Conservation (phyloP, 1,140 invertebrate genomes). For the Gonioctena quinquepunctata region DNA sequence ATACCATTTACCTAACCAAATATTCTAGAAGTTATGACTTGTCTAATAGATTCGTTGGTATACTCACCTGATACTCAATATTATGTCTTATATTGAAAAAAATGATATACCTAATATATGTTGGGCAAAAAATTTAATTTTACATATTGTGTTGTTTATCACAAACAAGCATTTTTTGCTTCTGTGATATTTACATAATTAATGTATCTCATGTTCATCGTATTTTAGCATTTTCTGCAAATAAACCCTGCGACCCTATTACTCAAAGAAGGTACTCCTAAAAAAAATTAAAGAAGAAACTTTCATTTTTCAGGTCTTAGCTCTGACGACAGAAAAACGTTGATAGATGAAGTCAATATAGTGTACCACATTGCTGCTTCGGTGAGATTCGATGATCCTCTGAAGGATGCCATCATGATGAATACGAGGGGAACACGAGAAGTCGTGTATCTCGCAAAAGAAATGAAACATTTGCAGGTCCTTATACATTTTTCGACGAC, state of each 20-base stretch:
- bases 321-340: constrained; percentile 59
- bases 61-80: too few relatives aligned
- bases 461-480: constrained; percentile 65
- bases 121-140: too few relatives aligned
- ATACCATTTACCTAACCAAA: too few relatives aligned
- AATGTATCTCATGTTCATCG: not conserved
- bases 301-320: constrained; percentile 34
- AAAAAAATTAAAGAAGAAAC: too few relatives aligned
- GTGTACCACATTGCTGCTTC: constrained; percentile 94
- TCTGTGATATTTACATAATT: too few relatives aligned
- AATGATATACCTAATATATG: too few relatives aligned
- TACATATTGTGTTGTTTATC: too few relatives aligned
- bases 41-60: too few relatives aligned
- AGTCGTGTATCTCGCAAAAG: constrained; percentile 60
- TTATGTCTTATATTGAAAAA: too few relatives aligned
- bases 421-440: constrained; percentile 64
- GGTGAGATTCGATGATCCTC: constrained; percentile 80
- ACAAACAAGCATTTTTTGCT: too few relatives aligned
- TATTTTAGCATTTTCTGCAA: not conserved
- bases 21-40: too few relatives aligned
- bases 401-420: constrained; percentile 64
- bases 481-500: constrained; percentile 86
- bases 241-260: not conserved
- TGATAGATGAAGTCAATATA: constrained; percentile 76
- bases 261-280: not conserved